Evolutionary conservation across 2,888 invertebrate genomes (phyloP), one percentile per base, ranked within the genome.

Genomic region (Stenurella melanura): DNA sequence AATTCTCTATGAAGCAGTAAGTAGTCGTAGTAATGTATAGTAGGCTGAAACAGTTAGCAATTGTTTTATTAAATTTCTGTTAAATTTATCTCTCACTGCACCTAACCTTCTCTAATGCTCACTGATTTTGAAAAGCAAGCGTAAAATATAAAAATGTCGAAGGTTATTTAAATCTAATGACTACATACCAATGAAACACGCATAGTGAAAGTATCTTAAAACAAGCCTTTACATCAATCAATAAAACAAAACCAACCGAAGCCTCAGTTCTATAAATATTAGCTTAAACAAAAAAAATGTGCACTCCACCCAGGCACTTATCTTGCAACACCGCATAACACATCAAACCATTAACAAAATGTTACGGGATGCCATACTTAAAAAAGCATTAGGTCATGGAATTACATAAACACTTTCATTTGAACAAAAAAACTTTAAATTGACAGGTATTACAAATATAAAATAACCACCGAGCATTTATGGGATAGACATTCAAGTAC

Each of bases 401-500:
- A 42, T 57, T 57, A 57, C 57, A 17, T 57, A 57, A 57, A 57
- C 18, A 57, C 57, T 57, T 57, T 57, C 57, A 17, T 57, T 57
- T 57, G 19, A 57, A 57, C 5, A 57, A 57, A 57, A 57, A 57
- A 17, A 57, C 17, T 17, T 57, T 57, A 57, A 26, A 57, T 57
- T 57, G 57, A 57, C 57, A 57, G 57, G 57, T 57, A 57, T 57
- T 57, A 57, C 57, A 19, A 19, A 57, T 18, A 17, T 18, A 42
- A 42, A 11, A 15, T 42, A 15, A 15, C 11, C 42, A 15, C 15
- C 42, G 42, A 42, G 12, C 42, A 42, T 15, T 42, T 15, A 42
- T 9, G 42, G 42, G 18, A 57, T 57, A 57, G 19, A 57, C 57
- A 57, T 12, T 15, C 42, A 15, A 42, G 57, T 57, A 57, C 30